phyloP scores from a whole-genome alignment of 2,113 vertebrate genomes.

The Chaetodon trifascialis region DNA sequence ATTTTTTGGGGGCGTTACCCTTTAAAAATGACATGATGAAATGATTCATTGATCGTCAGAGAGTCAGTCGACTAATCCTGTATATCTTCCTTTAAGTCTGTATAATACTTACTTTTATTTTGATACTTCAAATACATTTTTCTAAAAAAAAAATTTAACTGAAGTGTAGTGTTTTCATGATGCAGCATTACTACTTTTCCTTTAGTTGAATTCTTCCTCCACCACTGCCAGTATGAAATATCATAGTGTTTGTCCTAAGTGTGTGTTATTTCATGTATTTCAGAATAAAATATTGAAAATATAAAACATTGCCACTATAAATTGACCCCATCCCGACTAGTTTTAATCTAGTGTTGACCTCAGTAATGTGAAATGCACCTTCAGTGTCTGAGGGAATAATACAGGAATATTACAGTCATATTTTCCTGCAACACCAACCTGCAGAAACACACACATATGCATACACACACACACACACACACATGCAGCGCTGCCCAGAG shows the following conservation, averaged over 20 bases:
- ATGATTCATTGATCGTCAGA: not conserved
- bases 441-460: not conserved
- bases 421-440: not conserved
- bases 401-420: conserved; percentile 10
- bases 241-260: not conserved
- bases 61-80: not conserved
- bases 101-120: not conserved
- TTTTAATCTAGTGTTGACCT: not conserved
- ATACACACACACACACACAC: not conserved
- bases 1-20: not conserved
- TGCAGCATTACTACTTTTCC: not conserved
- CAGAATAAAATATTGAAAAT: not conserved
- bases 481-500: not conserved
- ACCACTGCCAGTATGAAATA: not conserved
- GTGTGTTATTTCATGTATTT: not conserved
- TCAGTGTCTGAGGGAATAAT: not conserved
- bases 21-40: not conserved
- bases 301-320: not conserved
- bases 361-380: not conserved
- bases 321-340: not conserved
- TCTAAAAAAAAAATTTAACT: not conserved
- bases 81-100: not conserved
- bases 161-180: not conserved
- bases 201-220: not conserved
- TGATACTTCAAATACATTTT: not conserved